Evolutionary conservation across 2,888 invertebrate species (phyloP).

Genomic region (Lapara coniferarum): DNA sequence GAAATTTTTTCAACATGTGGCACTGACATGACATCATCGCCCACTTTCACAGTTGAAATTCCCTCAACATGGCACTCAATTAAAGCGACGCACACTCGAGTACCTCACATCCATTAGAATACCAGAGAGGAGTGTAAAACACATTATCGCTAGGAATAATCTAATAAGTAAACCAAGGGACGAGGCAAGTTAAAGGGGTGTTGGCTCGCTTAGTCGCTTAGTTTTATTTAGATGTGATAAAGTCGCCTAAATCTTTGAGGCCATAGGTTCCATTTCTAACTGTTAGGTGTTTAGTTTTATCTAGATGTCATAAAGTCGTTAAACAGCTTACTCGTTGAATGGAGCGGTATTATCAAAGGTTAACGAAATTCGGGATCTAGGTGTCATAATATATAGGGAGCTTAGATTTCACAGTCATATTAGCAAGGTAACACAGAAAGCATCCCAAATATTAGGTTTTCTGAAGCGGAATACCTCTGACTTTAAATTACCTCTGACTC

Average conservation of each 20-base stretch:
- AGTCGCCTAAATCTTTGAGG: background rate
- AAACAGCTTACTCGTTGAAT: too few species aligned
- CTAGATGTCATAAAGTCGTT: too few species aligned
- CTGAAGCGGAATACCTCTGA: too few species aligned
- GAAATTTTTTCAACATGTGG: background rate
- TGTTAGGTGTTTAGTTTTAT: background rate
- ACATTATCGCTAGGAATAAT: constrained; percentile 50
- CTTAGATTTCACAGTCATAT: too few species aligned
- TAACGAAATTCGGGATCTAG: too few species aligned
- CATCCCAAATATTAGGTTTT: too few species aligned
- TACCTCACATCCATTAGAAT: constrained; percentile 51
- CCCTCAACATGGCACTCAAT: constrained; percentile 28
- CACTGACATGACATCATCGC: constrained; percentile 14
- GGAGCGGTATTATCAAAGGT: too few species aligned
- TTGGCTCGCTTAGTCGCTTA: background rate
- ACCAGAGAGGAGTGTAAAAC: constrained; percentile 57
- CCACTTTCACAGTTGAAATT: constrained; percentile 24
- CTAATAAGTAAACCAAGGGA: constrained; percentile 51
- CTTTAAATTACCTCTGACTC: too few species aligned
- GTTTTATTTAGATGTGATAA: constrained; percentile 7
- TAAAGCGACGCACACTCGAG: constrained; percentile 36
- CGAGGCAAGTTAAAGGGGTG: constrained; percentile 36
- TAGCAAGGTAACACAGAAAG: too few species aligned
- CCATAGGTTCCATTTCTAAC: too few species aligned
- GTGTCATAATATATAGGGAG: too few species aligned